A percentile compares a stretch with the other conserved stretches of the same genome.
Conservation (phyloP, 2,797 vertebrate genomes). For the Oreochromis mossambicus region DNA sequence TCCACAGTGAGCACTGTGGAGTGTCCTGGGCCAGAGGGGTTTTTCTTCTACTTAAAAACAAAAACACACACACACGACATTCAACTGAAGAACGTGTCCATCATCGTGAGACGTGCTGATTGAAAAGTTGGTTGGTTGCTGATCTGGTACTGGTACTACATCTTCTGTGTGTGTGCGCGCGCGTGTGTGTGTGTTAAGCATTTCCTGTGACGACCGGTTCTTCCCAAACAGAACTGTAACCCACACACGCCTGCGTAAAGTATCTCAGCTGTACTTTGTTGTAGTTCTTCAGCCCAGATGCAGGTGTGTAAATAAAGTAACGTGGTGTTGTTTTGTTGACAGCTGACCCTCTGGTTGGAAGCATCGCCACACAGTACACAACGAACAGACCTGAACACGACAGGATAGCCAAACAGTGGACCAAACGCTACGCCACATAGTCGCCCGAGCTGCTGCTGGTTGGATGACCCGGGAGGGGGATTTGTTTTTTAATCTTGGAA, state of each 20-base stretch:
- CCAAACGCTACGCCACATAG: conserved; percentile 96
- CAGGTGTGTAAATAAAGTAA: neutral
- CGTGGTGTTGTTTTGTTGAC: conserved; percentile 24
- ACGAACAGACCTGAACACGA: conserved; percentile 95
- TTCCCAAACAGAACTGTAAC: neutral
- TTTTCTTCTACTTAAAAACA: neutral
- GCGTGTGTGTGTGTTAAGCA: neutral
- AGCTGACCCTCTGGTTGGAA: conserved; percentile 91
- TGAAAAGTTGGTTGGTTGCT: neutral
- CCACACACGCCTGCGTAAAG: neutral
- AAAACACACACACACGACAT: neutral
- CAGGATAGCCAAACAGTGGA: conserved; percentile 97
- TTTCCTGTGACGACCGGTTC: neutral
- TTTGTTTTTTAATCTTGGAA: conserved; percentile 85
- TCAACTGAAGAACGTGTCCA: neutral
- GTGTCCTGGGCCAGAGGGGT: neutral
- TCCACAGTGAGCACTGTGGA: neutral
- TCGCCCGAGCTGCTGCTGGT: conserved; percentile 60
- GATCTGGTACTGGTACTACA: neutral
- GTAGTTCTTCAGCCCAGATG: neutral
- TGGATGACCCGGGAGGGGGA: conserved; percentile 71
- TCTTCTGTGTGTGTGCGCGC: neutral
- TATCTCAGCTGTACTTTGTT: neutral
- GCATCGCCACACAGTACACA: conserved; percentile 91
- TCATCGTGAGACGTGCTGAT: neutral